Evolutionary conservation across 2,797 vertebrate species (phyloP).

Genomic region (Morelia viridis): DNA sequence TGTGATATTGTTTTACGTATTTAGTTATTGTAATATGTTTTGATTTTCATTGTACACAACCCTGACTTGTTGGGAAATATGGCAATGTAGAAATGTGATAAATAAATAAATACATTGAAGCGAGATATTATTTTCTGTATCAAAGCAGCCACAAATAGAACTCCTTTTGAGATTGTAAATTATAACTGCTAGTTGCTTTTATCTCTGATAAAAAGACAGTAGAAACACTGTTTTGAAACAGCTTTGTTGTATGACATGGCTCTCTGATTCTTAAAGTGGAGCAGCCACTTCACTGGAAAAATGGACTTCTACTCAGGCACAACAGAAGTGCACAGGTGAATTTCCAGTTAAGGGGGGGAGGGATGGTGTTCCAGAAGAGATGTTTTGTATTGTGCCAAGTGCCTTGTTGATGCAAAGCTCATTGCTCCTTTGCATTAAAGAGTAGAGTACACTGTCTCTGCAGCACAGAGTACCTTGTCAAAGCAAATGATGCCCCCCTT

Average conservation of each 20-base stretch:
- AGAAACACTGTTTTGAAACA: background rate
- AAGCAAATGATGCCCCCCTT: background rate
- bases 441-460: background rate
- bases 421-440: background rate
- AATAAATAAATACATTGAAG: background rate
- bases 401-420: background rate
- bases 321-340: too few species aligned
- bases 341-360: background rate
- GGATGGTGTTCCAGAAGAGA: background rate
- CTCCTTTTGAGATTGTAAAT: background rate
- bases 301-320: background rate
- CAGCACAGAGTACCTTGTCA: background rate
- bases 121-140: background rate
- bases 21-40: background rate
- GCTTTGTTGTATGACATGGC: background rate
- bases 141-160: background rate
- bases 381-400: background rate
- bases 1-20: background rate
- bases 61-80: background rate
- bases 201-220: background rate
- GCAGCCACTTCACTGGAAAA: background rate
- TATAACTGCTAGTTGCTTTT: background rate
- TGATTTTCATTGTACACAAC: background rate
- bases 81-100: background rate
- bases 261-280: too few species aligned